These are phyloP conservation scores for Lineus longissimus DNA, from an alignment of 1,140 invertebrate genomes.

Conservation along the genomic window DNA sequence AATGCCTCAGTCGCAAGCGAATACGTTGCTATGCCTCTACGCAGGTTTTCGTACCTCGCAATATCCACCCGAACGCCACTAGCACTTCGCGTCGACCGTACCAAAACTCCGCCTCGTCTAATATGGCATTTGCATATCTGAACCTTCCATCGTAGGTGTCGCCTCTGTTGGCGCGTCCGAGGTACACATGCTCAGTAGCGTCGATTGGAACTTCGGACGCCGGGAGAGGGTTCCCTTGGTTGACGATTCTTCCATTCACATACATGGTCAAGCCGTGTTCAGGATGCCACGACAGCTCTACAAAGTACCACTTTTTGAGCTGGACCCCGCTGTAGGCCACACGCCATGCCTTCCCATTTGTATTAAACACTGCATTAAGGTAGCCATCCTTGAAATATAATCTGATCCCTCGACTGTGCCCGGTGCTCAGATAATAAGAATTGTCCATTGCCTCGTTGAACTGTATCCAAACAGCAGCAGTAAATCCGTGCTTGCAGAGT, in stretches of 20 bases:
- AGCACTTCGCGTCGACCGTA: slow-evolving; percentile 41
- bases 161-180: slow-evolving; percentile 18
- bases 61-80: slow-evolving; percentile 45
- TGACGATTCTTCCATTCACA: slow-evolving; percentile 31
- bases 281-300: slow-evolving; percentile 46
- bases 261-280: slow-evolving; percentile 38
- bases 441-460: slow-evolving; percentile 11
- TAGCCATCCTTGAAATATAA: slow-evolving; percentile 40
- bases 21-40: too few relatives aligned
- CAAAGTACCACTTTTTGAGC: slow-evolving; percentile 39
- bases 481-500: slow-evolving; percentile 40
- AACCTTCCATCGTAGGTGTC: slow-evolving; percentile 21
- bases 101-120: slow-evolving; percentile 49
- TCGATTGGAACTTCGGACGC: background rate
- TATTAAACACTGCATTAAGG: slow-evolving; percentile 32
- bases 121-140: slow-evolving; percentile 33
- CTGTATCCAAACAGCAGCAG: slow-evolving; percentile 44
- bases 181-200: slow-evolving; percentile 8
- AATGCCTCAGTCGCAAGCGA: too few relatives aligned
- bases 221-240: background rate
- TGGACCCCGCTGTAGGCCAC: background rate
- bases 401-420: slow-evolving; percentile 14
- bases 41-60: slow-evolving; percentile 37
- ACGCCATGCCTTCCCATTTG: background rate
- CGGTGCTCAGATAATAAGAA: slow-evolving; percentile 18